A percentile compares a stretch with the other conserved stretches of the same genome.
phyloP scores from a whole-genome alignment of 1,140 invertebrate genomes.

The Pogonognathellus flavescens region DNA sequence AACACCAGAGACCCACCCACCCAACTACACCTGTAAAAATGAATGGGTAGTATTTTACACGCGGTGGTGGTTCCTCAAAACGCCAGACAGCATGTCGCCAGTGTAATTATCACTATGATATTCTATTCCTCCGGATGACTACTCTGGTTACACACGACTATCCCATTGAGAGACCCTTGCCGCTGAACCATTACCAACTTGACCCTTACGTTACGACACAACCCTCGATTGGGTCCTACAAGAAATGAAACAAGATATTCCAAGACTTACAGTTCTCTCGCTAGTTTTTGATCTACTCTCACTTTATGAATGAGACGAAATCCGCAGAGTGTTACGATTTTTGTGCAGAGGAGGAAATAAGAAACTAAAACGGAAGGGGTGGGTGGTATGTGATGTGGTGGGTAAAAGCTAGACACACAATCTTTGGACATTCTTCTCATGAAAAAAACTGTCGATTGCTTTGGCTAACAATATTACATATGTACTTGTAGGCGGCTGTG shows the following conservation, averaged over 20 bases:
- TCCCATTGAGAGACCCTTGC: not conserved
- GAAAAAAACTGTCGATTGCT: slow-evolving; percentile 1
- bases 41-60: not conserved
- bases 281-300: too few species aligned
- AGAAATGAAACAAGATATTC: not conserved
- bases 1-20: not conserved
- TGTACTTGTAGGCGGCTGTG: slow-evolving; percentile 12
- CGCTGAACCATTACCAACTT: not conserved
- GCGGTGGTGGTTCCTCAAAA: not conserved
- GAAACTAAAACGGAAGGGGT: not conserved
- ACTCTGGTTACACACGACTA: slow-evolving; percentile 14
- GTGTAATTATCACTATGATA: slow-evolving; percentile 43
- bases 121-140: slow-evolving; percentile 28
- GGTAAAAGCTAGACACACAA: not conserved
- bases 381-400: not conserved
- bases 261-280: not conserved
- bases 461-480: slow-evolving; percentile 29
- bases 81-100: slow-evolving; percentile 54
- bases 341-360: not conserved
- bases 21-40: not conserved
- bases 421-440: not conserved
- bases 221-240: not conserved
- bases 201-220: not conserved
- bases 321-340: not conserved
- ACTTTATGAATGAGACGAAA: too few species aligned